Conservation (phyloP, 2,113 vertebrate genomes). For the Megaceryle maxima region DNA sequence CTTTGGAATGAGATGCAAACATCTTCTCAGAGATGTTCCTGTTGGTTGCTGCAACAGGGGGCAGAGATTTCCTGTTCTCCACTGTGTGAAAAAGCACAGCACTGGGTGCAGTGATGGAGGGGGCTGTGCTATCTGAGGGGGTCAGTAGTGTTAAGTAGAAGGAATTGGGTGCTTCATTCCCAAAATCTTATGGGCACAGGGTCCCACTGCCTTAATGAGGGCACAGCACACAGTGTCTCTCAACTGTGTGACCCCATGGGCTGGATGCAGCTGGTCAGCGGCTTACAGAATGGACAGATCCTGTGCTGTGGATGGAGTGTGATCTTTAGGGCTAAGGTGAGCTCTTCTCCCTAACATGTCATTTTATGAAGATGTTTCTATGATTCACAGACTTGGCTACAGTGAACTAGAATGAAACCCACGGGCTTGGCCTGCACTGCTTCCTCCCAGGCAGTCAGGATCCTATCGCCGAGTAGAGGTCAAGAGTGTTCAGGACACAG, state of each 20-base stretch:
- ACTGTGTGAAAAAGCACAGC: neutral
- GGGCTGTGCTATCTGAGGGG: neutral
- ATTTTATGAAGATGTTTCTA: neutral
- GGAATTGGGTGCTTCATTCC: neutral
- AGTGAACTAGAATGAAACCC: neutral
- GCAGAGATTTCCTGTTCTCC: neutral
- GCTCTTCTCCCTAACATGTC: neutral
- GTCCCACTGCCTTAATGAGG: neutral
- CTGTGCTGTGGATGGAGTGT: neutral
- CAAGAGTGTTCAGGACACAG: neutral
- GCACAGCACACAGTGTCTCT: neutral
- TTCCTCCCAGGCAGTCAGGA: neutral
- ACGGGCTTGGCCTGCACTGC: neutral
- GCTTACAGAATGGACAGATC: neutral
- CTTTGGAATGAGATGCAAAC: neutral
- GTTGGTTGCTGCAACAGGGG: neutral
- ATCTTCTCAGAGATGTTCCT: neutral
- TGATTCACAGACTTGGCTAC: neutral
- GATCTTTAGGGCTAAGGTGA: neutral
- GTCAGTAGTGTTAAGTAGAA: neutral
- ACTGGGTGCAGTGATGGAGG: neutral
- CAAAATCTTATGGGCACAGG: neutral
- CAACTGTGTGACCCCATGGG: neutral
- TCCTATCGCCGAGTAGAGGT: neutral
- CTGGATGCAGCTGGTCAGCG: neutral